Base-by-base conservation (phyloP, 1,140 invertebrate species). In the Lerema accius region DNA sequence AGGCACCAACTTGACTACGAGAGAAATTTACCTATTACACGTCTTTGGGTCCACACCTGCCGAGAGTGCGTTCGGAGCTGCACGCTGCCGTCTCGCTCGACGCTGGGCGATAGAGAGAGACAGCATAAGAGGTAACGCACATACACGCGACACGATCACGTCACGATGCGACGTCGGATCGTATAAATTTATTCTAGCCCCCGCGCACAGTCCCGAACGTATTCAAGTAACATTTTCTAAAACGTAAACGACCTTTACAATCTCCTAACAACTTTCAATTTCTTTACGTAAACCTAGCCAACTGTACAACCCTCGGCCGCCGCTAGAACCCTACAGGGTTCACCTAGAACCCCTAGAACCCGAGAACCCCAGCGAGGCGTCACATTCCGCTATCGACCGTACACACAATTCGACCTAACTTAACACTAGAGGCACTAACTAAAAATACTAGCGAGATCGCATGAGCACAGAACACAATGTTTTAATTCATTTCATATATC, bases 391-490 rank as follows among this genome's bases (percentile, higher is more conserved):
- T 43, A 13, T 65, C 73, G 72, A 68, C 71, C 77, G 62, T 64
- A 51, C 71, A 62, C 67, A 81, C 53, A 50, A 80, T 81, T 78
- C 74, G 46, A 71, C 65, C 87, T 89, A 86, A 86, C 84, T 89
- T 89, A 90, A 80, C 60, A 65, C 84, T 86, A 87, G 56, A 82
- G 80, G 77, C 82, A 83, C 86, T 89, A 89, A 89, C 86, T 89
- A 89, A 89, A 84, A 84, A 82, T 84, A 84, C 85, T 89, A 90
- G 84, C 84, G 88, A 90, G 88, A 90, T 90, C 88, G 78, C 80
- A 79, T 90, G 86, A 90, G 84, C 85, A 88, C 82, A 82, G 88
- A 90, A 90, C 88, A 90, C 84, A 89, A 84, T 81, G 78, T 80
- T 69, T 74, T 53, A 60, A 67, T 71, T 76, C 66, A 65, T 49